phyloP scores from a whole-genome alignment of 2,888 invertebrate species.

The Schizotus pectinicornis region DNA sequence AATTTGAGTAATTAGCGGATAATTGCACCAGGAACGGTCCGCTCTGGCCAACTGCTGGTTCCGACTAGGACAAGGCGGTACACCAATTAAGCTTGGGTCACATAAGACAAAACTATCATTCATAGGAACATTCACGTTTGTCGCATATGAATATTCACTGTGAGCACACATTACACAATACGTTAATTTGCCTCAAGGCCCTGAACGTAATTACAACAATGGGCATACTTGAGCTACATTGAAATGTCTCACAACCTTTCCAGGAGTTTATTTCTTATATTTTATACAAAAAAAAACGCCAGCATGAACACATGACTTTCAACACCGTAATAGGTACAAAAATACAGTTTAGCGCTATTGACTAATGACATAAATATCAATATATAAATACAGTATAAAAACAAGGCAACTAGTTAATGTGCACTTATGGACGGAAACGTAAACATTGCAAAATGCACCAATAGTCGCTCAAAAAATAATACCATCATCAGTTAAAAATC shows the following conservation, averaged over 20 bases:
- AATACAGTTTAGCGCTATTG: background rate
- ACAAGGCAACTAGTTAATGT: slow-evolving; percentile 20
- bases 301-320: background rate
- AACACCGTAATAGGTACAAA: background rate
- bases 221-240: slow-evolving; percentile 42
- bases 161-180: slow-evolving; percentile 32
- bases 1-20: too few relatives aligned
- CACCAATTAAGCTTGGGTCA: slow-evolving; percentile 15
- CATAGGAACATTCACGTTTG: slow-evolving; percentile 14
- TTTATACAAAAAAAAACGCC: slow-evolving; percentile 36
- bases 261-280: slow-evolving; percentile 14
- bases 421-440: slow-evolving; percentile 18
- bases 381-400: slow-evolving; percentile 5
- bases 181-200: slow-evolving; percentile 38
- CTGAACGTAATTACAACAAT: slow-evolving; percentile 32
- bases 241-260: slow-evolving; percentile 26
- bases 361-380: slow-evolving; percentile 11
- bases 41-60: background rate
- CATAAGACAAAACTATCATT: slow-evolving; percentile 30
- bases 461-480: too few relatives aligned
- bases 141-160: slow-evolving; percentile 31
- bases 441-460: slow-evolving; percentile 5
- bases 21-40: background rate
- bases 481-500: too few relatives aligned
- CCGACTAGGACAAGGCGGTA: slow-evolving; percentile 12